These are phyloP conservation scores for Amyelois transitella DNA, from an alignment of 1,140 invertebrate species.

Conservation along the genomic window DNA sequence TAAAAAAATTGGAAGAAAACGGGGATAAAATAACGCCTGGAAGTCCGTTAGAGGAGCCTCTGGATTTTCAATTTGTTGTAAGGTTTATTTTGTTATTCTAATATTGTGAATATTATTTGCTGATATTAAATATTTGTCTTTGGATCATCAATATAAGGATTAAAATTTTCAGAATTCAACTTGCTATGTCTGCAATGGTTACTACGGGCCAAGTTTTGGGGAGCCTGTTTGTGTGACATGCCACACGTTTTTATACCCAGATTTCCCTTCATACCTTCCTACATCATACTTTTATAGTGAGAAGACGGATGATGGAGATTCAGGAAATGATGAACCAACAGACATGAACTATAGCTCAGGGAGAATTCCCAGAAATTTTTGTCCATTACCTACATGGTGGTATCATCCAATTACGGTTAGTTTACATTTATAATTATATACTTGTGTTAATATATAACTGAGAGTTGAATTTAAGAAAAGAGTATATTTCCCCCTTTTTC, in stretches of 20 bases:
- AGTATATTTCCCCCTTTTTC: no score
- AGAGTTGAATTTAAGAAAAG: no score
- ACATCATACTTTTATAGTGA: constrained; percentile 77
- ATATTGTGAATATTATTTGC: not conserved
- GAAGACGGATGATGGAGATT: constrained; percentile 94
- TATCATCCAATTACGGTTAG: constrained; percentile 59
- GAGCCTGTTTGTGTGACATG: constrained; percentile 95
- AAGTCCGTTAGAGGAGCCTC: constrained; percentile 37
- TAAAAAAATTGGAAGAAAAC: constrained; percentile 59
- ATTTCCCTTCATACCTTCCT: constrained; percentile 79
- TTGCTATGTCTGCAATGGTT: constrained; percentile 92
- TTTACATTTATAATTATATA: not conserved
- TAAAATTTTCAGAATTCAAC: constrained; percentile 75
- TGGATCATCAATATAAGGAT: not conserved
- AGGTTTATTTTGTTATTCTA: constrained; percentile 15
- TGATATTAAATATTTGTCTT: not conserved
- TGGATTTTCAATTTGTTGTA: constrained; percentile 63
- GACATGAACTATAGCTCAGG: constrained; percentile 77
- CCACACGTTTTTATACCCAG: constrained; percentile 92
- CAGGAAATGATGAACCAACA: constrained; percentile 94
- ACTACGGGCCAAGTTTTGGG: constrained; percentile 92
- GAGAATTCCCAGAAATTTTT: constrained; percentile 39
- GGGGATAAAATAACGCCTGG: constrained; percentile 46
- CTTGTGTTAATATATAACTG: no score
- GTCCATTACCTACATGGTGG: constrained; percentile 52